Percentiles rank a stretch among this genome's conserved stretches.
phyloP scores from a whole-genome alignment of 2,888 invertebrate species.

The Machimus atricapillus region DNA sequence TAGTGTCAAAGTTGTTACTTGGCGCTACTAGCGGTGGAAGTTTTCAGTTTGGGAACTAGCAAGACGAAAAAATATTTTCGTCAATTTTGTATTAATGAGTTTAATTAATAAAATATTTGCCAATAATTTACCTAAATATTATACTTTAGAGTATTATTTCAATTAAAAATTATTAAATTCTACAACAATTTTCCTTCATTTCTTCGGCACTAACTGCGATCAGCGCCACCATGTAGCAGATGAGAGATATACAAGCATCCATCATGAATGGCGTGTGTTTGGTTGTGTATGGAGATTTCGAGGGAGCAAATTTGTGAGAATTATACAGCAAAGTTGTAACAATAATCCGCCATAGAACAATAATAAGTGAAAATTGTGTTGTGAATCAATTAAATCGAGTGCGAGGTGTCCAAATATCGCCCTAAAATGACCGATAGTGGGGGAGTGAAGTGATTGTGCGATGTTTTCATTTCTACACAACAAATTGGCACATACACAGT shows the following conservation, averaged over 20 bases:
- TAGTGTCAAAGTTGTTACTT: too few species aligned
- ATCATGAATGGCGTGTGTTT: slow-evolving; percentile 42
- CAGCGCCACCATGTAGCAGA: background rate
- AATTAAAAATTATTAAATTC: background rate
- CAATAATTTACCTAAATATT: background rate
- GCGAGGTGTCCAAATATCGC: background rate
- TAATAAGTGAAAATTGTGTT: slow-evolving; percentile 8
- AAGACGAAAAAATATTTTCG: background rate
- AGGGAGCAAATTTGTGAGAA: slow-evolving; percentile 24
- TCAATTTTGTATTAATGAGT: background rate
- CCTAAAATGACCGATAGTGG: background rate
- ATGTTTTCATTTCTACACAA: slow-evolving; percentile 39
- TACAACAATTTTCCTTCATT: background rate
- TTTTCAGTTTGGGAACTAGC: background rate
- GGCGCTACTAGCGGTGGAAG: background rate
- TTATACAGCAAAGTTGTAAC: slow-evolving; percentile 1
- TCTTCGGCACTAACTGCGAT: background rate
- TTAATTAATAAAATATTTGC: background rate
- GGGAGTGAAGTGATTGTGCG: slow-evolving; percentile 37
- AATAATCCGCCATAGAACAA: background rate
- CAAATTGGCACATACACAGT: slow-evolving; percentile 33
- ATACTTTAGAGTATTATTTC: background rate
- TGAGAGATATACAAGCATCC: slow-evolving; percentile 10
- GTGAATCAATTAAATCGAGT: background rate
- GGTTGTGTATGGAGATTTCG: slow-evolving; percentile 40